Base-by-base conservation (phyloP, 2,888 invertebrate genomes). In the Xestoiulus laeticollis region DNA sequence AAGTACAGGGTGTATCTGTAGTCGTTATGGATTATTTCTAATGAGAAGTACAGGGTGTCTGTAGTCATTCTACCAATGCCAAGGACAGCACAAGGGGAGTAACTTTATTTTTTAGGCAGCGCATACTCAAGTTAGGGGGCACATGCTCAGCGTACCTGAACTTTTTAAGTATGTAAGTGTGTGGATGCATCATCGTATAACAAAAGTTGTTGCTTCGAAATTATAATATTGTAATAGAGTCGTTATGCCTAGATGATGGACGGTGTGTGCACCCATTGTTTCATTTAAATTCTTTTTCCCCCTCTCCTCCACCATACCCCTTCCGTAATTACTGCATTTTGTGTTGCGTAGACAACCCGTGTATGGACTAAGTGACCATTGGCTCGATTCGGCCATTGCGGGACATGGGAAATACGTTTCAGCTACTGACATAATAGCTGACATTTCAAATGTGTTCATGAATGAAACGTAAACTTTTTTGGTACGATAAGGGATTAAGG, bases 341-440 rank as follows among this genome's bases (percentile, higher is more conserved):
- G 59, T 59, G 59, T 59, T 22, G 59, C 59, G n/a, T 59, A 8
- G 16, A 16, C 16, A 16, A 53, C 3, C 16, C 53, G 19, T 19
- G 53, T 6, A 16, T 22, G 22, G 59, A 59, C 59, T 59, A 6
- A 59, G 59, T 59, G 59, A 59, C 59, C 59, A 59, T 59, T 59
- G 4, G 59, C 53, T 16, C 16, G 53, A 12, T 16, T 12, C 16
- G 53, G 53, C 53, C 53, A 53, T 16, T 53, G 83, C 32, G 44
- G 26, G 48, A 85, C 30, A 85, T 30, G 44, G 85, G 85, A 85
- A 85, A 30, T 44, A 44, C 85, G 85, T 85, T 43, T 85, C 85
- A 85, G 44, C 85, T 85, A 85, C 85, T 85, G 43, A 85, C 85
- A 85, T 85, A 85, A 85, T 85, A 44, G 85, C 85, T n/a, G 43